A percentile compares a stretch with the other conserved stretches of the same genome.
These are phyloP conservation scores for Stenolophus ochropezus DNA, from an alignment of 2,888 invertebrate genomes.

Conservation along the genomic window DNA sequence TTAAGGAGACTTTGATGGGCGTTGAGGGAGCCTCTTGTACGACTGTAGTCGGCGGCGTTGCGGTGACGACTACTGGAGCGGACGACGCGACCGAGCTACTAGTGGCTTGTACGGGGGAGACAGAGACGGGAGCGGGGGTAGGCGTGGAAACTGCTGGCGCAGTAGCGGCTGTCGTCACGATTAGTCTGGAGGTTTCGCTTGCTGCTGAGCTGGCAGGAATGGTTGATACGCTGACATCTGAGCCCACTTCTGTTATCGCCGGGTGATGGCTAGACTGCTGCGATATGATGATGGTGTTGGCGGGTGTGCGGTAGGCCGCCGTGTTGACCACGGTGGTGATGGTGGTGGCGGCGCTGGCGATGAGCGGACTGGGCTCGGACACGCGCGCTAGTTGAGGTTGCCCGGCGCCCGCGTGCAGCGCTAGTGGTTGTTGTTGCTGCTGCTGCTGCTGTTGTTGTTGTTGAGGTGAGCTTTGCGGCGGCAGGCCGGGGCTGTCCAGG, in stretches of 20 bases:
- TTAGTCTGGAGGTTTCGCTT: slow-evolving; percentile 70
- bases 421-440: slow-evolving; percentile 65
- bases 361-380: slow-evolving; percentile 81
- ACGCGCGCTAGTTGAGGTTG: slow-evolving; percentile 75
- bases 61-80: slow-evolving; percentile 71
- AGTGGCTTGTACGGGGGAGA: slow-evolving; percentile 42
- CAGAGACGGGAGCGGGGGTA: neutral
- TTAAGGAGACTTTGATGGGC: slow-evolving; percentile 74
- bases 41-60: slow-evolving; percentile 73
- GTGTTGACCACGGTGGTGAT: slow-evolving; percentile 82
- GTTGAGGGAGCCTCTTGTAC: slow-evolving; percentile 75
- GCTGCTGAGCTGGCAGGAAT: slow-evolving; percentile 71
- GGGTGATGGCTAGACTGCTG: slow-evolving; percentile 70
- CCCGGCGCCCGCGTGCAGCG: slow-evolving; percentile 69
- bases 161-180: slow-evolving; percentile 65
- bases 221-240: slow-evolving; percentile 73
- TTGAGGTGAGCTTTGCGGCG: slow-evolving; percentile 60
- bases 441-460: slow-evolving; percentile 65
- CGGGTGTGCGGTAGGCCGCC: slow-evolving; percentile 75
- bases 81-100: slow-evolving; percentile 68
- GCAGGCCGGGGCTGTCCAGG: slow-evolving; percentile 73
- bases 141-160: slow-evolving; percentile 61
- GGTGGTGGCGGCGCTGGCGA: slow-evolving; percentile 81
- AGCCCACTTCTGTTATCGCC: slow-evolving; percentile 68
- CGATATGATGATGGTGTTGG: slow-evolving; percentile 65